Percentiles rank a stretch among this genome's conserved stretches.
These are phyloP conservation scores for Selenia dentaria DNA, from an alignment of 2,888 invertebrate species.

Conservation along the genomic window DNA sequence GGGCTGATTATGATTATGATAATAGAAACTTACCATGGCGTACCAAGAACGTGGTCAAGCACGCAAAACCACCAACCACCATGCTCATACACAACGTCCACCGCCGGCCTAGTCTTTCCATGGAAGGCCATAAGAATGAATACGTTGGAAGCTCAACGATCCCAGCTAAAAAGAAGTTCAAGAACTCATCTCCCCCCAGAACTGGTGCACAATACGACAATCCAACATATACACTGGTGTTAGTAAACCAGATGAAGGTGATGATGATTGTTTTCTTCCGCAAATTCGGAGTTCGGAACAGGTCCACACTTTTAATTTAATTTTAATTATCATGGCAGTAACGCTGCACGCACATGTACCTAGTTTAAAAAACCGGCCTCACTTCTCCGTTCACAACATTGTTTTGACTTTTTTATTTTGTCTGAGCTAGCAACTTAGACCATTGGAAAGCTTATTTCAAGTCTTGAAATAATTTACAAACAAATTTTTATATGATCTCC, in stretches of 20 bases:
- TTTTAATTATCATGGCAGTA: too few species aligned
- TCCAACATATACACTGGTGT: conserved; percentile 93
- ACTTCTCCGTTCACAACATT: too few species aligned
- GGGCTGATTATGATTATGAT: too few species aligned
- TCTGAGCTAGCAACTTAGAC: too few species aligned
- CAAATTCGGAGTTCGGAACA: conserved; percentile 90
- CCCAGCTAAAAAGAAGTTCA: conserved; percentile 93
- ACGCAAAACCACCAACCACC: conserved; percentile 92
- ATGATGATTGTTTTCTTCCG: conserved; percentile 92
- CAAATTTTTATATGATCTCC: too few species aligned
- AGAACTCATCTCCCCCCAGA: conserved; percentile 91
- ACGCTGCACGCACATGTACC: too few species aligned
- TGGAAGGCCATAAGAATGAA: conserved; percentile 91
- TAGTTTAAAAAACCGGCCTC: too few species aligned
- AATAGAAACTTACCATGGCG: conserved; percentile 83
- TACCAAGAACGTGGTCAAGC: conserved; percentile 90
- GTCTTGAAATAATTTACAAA: too few species aligned
- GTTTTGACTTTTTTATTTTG: too few species aligned
- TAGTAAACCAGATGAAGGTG: conserved; percentile 95
- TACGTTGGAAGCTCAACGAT: conserved; percentile 93
- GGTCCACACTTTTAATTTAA: too few species aligned
- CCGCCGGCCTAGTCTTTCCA: conserved; percentile 89
- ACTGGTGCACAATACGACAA: conserved; percentile 93
- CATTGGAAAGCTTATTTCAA: too few species aligned
- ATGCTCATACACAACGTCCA: conserved; percentile 93